These are phyloP conservation scores for Periophthalmodon schlosseri DNA, from an alignment of 2,113 vertebrate species.

Conservation along the genomic window DNA sequence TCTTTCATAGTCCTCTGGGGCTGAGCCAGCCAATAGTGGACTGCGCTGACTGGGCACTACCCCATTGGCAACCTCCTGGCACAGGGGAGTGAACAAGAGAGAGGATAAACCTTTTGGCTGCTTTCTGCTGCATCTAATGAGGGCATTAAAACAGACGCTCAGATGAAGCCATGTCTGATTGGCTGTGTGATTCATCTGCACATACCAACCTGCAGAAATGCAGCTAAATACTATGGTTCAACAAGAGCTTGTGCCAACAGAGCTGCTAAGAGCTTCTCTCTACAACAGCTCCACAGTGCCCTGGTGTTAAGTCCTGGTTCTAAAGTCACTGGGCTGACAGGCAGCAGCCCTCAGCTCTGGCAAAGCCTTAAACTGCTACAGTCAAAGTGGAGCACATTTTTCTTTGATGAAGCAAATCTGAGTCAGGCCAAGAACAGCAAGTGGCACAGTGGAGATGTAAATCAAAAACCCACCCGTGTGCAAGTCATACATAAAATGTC, in stretches of 20 bases:
- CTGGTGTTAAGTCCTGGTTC: constrained; percentile 24
- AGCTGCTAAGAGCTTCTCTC: background rate
- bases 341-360: constrained; percentile 36
- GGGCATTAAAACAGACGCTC: constrained; percentile 73
- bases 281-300: constrained; percentile 11
- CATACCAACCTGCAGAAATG: constrained; percentile 30
- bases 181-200: constrained; percentile 52
- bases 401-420: constrained; percentile 82
- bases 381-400: constrained; percentile 75
- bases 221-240: background rate
- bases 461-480: constrained; percentile 81
- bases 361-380: constrained; percentile 57
- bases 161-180: constrained; percentile 62
- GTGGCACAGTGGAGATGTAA: constrained; percentile 82
- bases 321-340: background rate
- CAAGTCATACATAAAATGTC: constrained; percentile 79
- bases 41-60: constrained; percentile 69
- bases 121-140: constrained; percentile 71
- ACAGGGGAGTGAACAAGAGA: constrained; percentile 55
- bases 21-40: constrained; percentile 71
- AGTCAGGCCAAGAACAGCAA: constrained; percentile 82
- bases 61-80: constrained; percentile 76
- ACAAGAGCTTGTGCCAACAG: background rate
- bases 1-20: constrained; percentile 74
- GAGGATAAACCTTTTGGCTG: constrained; percentile 71